Conservation (phyloP, 2,113 vertebrate species). For the Trichechus manatus region DNA sequence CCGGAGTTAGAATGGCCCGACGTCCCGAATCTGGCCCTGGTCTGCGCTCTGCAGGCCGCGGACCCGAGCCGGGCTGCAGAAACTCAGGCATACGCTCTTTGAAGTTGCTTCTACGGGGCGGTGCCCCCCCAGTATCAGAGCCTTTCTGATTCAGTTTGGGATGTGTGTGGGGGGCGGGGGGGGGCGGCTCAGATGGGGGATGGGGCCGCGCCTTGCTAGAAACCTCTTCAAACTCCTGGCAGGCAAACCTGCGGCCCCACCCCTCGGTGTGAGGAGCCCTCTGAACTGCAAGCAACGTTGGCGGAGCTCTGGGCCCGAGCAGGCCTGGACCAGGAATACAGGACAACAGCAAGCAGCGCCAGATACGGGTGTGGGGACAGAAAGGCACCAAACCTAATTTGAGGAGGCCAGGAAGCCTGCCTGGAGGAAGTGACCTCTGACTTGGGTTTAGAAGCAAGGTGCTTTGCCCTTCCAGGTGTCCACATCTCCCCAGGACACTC, state of each 20-base stretch:
- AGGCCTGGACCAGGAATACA: background rate
- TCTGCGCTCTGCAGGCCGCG: background rate
- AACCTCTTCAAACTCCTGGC: background rate
- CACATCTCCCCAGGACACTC: background rate
- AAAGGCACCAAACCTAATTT: background rate
- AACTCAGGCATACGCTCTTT: slow-evolving; percentile 33
- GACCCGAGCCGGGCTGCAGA: background rate
- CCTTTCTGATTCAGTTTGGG: too few relatives aligned
- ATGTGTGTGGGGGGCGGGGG: background rate
- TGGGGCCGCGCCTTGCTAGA: slow-evolving; percentile 15
- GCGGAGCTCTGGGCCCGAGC: background rate
- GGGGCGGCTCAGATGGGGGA: slow-evolving; percentile 50
- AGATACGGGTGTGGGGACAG: background rate
- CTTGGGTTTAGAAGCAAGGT: background rate
- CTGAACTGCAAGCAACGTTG: background rate
- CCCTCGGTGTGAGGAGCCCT: background rate
- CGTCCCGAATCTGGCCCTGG: background rate
- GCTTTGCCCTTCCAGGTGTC: background rate
- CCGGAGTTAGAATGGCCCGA: background rate
- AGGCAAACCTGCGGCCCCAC: background rate
- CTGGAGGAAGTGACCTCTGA: background rate
- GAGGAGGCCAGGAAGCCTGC: background rate
- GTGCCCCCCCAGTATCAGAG: too few relatives aligned
- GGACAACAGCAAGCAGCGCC: background rate
- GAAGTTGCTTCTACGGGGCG: slow-evolving; percentile 56